phyloP scores from a whole-genome alignment of 2,888 invertebrate genomes.

The Cerastoderma edule region DNA sequence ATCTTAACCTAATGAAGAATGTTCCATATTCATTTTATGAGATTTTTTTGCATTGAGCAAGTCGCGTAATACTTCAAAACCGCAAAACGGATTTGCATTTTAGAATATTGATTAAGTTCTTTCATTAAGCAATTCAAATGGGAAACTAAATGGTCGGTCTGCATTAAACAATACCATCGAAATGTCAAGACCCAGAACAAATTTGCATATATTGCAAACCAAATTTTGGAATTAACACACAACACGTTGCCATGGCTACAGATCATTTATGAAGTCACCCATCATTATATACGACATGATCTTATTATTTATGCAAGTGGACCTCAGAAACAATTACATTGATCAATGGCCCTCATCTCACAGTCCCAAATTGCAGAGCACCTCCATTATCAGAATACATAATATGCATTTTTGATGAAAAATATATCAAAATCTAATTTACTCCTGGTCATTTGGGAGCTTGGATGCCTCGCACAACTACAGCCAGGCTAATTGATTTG shows the following conservation, averaged over 20 bases:
- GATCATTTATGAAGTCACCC: conserved; percentile 50
- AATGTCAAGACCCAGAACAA: conserved; percentile 17
- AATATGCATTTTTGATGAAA: conserved; percentile 65
- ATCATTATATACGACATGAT: conserved; percentile 49
- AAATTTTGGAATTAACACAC: conserved; percentile 29
- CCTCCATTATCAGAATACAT: conserved; percentile 60
- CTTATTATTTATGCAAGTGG: conserved; percentile 61
- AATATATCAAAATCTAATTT: conserved; percentile 64
- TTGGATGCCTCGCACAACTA: conserved; percentile 45
- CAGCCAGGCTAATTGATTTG: conserved; percentile 57
- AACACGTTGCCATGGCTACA: conserved; percentile 51
- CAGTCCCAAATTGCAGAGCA: conserved; percentile 38
- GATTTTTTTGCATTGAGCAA: neutral
- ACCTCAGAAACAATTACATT: conserved; percentile 59
- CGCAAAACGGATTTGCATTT: conserved; percentile 3
- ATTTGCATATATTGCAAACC: conserved; percentile 32
- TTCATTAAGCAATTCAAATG: conserved; percentile 18
- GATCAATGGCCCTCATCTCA: conserved; percentile 51
- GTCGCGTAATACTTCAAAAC: neutral
- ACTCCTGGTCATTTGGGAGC: conserved; percentile 56
- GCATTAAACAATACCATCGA: conserved; percentile 33
- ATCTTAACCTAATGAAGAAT: no score
- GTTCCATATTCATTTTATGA: conserved; percentile 2
- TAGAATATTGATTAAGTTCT: conserved; percentile 7
- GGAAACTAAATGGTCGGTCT: conserved; percentile 28